These are phyloP conservation scores for Bombus fervidus DNA, from an alignment of 1,140 invertebrate species.

Conservation along the genomic window DNA sequence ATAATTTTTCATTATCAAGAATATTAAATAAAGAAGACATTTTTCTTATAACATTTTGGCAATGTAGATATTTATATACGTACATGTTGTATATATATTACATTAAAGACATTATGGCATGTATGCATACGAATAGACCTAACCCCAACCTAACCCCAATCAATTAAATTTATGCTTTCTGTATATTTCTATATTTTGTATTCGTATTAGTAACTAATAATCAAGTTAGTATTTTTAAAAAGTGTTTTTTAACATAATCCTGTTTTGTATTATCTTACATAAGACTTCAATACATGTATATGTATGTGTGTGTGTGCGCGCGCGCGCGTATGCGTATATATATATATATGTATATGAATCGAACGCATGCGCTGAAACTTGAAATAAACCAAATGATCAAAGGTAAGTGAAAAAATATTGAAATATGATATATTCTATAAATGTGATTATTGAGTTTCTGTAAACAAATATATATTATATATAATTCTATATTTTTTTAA, in stretches of 20 bases:
- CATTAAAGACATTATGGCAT: no score
- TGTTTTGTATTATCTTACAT: neutral
- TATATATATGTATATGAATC: neutral
- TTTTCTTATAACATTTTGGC: neutral
- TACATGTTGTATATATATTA: no score
- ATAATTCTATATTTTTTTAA: no score
- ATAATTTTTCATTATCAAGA: neutral
- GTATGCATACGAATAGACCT: neutral
- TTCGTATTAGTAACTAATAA: neutral
- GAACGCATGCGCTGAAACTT: neutral
- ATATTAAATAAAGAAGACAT: neutral
- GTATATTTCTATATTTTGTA: neutral
- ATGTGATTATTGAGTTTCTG: neutral
- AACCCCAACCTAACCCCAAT: neutral
- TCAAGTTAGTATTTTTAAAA: neutral
- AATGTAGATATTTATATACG: neutral
- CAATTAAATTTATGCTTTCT: neutral
- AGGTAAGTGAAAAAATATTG: neutral
- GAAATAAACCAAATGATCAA: neutral
- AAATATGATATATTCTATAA: neutral
- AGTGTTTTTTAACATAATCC: neutral
- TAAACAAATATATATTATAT: neutral
- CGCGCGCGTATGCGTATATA: rapidly evolving
- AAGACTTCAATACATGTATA: neutral
- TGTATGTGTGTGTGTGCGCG: rapidly evolving